Evolutionary conservation across 1,140 invertebrate genomes (phyloP), one percentile per base, ranked within the genome.

Genomic region (Meloidogyne exigua): DNA sequence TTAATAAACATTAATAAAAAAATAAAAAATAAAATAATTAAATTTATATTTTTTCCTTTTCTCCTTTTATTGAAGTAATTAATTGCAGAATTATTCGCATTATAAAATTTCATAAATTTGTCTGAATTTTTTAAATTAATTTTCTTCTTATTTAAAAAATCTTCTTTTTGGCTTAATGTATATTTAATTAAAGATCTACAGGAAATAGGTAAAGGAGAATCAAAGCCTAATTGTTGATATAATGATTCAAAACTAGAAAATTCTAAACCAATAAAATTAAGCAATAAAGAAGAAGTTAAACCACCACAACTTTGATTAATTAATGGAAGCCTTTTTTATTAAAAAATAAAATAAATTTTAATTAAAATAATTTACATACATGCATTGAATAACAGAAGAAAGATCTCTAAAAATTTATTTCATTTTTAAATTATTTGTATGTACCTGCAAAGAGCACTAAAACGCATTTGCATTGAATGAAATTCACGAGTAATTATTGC

Each of bases 261-360:
- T 78, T 78, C 76, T 23, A 78, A 28, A 23, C 76, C 76, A 69
- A 78, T 78, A 57, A 78, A 78, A 63, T 42, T 77, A 26, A 78
- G 74, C 28, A 78, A 28, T 32, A 78, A 63, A 68, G 78, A 64
- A 68, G 76, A 49, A 5, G 76, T 57, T 64, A 44, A 21, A 23
- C 78, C 76, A 7, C 76, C 76, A 63, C 76, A 78, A 26, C 62
- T 32, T n/a, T 44, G n/a, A 63, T 39, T 42, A 76, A 78, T 78
- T n/a, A 68, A 57, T 23, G 76, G 76, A 23, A 73, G 21, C 49
- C 49, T 57, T 57, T 57, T n/a, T n/a, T 18, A 18, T 18, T 49
- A 49, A 49, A 49, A 18, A n/a, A n/a, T 44, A 15, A 44, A 15
- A 44, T 57, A n/a, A n/a, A 2, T n/a, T 57, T 57, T n/a, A 57